These are phyloP conservation scores for Melanostoma scalare DNA, from an alignment of 2,888 invertebrate species.

Conservation along the genomic window DNA sequence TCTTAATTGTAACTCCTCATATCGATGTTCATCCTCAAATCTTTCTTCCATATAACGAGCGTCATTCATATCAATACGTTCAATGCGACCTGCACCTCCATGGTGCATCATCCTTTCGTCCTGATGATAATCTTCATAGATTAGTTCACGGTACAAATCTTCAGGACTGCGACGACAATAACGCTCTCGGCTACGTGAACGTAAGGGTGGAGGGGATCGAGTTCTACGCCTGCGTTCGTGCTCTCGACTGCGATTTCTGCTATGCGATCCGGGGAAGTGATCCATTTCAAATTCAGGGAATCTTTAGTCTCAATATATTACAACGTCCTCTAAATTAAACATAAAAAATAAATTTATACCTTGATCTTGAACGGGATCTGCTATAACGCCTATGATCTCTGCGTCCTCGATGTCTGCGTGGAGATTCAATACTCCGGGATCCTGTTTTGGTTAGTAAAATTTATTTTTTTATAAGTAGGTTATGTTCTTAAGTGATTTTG, in stretches of 20 bases:
- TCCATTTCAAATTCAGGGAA: no score
- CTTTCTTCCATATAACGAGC: slow-evolving; percentile 73
- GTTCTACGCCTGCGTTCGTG: slow-evolving; percentile 77
- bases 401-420: slow-evolving; percentile 74
- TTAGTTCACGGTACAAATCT: slow-evolving; percentile 80
- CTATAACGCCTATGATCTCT: slow-evolving; percentile 79
- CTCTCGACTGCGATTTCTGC: slow-evolving; percentile 79
- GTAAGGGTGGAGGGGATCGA: slow-evolving; percentile 74
- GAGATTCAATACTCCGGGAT: slow-evolving; percentile 75
- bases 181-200: slow-evolving; percentile 81
- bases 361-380: slow-evolving; percentile 80
- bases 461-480: not conserved
- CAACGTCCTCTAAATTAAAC: no score
- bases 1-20: slow-evolving; percentile 58
- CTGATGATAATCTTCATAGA: slow-evolving; percentile 80
- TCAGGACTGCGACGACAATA: slow-evolving; percentile 76
- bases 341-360: slow-evolving; percentile 46
- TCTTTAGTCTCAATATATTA: no score
- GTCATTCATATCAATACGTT: slow-evolving; percentile 63
- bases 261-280: not conserved
- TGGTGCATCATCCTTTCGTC: slow-evolving; percentile 74
- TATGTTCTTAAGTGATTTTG: not conserved
- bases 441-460: slow-evolving; percentile 36
- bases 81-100: slow-evolving; percentile 26
- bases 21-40: slow-evolving; percentile 74